A percentile compares a stretch with the other conserved stretches of the same genome.
These are phyloP conservation scores for Dryococelus australis DNA, from an alignment of 2,888 invertebrate species.

Conservation along the genomic window DNA sequence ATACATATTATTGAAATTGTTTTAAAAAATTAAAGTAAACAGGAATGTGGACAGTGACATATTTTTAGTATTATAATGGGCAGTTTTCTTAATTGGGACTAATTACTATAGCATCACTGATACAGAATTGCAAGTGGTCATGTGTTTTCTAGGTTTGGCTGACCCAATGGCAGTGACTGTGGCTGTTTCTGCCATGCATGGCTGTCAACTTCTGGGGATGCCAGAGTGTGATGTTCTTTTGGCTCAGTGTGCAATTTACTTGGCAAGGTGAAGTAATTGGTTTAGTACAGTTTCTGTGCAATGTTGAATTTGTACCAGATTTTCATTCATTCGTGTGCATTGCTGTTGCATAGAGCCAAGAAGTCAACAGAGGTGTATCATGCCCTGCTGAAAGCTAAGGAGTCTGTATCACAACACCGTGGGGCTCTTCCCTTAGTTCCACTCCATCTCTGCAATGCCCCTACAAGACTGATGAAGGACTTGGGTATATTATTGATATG, in stretches of 20 bases:
- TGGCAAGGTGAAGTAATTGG: slow-evolving; percentile 61
- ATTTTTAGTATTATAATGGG: too few relatives aligned
- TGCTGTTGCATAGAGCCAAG: slow-evolving; percentile 64
- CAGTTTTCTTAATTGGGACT: too few relatives aligned
- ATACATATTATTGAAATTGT: too few relatives aligned
- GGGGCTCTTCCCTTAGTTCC: slow-evolving; percentile 79
- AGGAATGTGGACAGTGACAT: too few relatives aligned
- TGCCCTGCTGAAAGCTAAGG: slow-evolving; percentile 65
- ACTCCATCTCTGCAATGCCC: slow-evolving; percentile 80
- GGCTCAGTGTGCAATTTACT: slow-evolving; percentile 78
- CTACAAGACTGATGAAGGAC: slow-evolving; percentile 78
- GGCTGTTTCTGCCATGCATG: slow-evolving; percentile 74
- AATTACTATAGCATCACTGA: too few relatives aligned
- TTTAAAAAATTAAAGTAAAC: too few relatives aligned
- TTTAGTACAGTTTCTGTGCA: not conserved
- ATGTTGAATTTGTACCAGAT: too few relatives aligned
- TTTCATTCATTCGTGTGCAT: not conserved
- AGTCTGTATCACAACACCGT: slow-evolving; percentile 65
- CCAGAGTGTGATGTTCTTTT: slow-evolving; percentile 81
- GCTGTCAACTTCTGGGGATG: slow-evolving; percentile 81
- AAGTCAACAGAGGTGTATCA: slow-evolving; percentile 71
- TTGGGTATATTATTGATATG: slow-evolving; percentile 71
- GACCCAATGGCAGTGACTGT: slow-evolving; percentile 70
- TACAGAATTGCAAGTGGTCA: not conserved
- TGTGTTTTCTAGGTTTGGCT: slow-evolving; percentile 64